Evolutionary conservation across 2,113 vertebrate genomes (phyloP).

Genomic region (Rhegmatorhina hoffmannsi): DNA sequence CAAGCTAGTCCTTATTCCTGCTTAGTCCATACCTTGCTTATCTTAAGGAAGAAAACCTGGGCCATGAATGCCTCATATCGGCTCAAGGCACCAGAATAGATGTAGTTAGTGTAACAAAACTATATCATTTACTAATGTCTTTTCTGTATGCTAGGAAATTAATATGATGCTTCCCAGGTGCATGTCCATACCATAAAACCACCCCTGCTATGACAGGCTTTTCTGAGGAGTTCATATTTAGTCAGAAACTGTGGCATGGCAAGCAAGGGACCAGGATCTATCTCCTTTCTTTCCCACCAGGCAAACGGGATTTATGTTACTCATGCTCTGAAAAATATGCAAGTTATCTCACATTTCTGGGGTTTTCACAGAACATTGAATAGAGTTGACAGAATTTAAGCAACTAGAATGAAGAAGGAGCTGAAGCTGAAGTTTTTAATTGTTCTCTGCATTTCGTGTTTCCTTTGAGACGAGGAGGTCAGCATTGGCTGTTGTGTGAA

Average conservation of each 20-base stretch:
- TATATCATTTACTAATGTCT: rapidly evolving
- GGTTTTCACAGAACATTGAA: neutral
- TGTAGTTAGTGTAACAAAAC: neutral
- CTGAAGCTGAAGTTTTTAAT: neutral
- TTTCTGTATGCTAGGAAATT: neutral
- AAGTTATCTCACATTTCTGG: neutral
- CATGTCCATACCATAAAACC: neutral
- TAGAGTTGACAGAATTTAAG: neutral
- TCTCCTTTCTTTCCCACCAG: neutral
- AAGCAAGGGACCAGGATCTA: neutral
- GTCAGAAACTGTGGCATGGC: neutral
- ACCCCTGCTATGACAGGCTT: neutral
- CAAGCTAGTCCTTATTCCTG: neutral
- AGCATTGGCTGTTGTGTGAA: neutral
- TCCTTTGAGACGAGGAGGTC: neutral
- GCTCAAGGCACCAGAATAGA: neutral
- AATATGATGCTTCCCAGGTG: neutral
- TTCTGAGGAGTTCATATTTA: neutral
- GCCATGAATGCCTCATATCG: neutral
- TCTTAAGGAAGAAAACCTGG: neutral
- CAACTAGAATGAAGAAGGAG: neutral
- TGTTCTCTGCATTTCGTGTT: neutral
- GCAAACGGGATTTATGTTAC: neutral
- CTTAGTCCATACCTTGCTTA: neutral
- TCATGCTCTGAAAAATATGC: neutral